Evolutionary conservation across 2,113 vertebrate genomes (phyloP).

Genomic region (Sardina pilchardus): DNA sequence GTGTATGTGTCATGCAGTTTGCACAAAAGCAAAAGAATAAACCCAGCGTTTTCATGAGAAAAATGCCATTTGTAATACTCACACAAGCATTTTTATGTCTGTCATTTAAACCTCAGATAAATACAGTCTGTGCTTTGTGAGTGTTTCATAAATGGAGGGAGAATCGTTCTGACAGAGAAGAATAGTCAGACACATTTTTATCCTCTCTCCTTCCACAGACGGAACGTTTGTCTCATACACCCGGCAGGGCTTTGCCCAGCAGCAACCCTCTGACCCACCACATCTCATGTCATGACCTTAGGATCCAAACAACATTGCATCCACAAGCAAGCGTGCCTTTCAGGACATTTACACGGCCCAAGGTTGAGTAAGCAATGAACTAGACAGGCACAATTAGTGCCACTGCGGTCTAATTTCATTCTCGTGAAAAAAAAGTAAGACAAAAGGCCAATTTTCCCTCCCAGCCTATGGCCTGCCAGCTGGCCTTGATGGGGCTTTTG

Average conservation of each 20-base stretch:
- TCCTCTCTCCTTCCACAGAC: background rate
- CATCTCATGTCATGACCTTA: background rate
- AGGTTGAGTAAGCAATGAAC: constrained; percentile 2
- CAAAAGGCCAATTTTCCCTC: constrained; percentile 23
- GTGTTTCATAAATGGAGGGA: background rate
- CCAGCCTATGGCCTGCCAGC: constrained; percentile 22
- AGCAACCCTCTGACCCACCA: background rate
- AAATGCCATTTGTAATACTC: background rate
- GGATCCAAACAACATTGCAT: background rate
- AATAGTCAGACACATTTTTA: background rate
- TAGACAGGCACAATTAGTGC: constrained; percentile 14
- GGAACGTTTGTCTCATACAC: background rate
- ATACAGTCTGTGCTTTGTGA: background rate
- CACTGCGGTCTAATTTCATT: constrained; percentile 18
- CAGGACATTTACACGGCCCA: background rate
- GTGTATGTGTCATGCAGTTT: background rate
- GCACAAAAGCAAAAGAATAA: background rate
- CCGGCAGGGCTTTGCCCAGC: background rate
- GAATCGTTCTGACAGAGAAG: background rate
- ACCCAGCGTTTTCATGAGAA: background rate
- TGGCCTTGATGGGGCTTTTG: constrained; percentile 21
- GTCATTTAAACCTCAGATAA: background rate
- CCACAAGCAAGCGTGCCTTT: background rate
- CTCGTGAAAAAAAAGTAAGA: background rate
- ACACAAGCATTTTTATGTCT: background rate